phyloP scores from a whole-genome alignment of 2,797 vertebrate species.

The Oophaga sylvatica region DNA sequence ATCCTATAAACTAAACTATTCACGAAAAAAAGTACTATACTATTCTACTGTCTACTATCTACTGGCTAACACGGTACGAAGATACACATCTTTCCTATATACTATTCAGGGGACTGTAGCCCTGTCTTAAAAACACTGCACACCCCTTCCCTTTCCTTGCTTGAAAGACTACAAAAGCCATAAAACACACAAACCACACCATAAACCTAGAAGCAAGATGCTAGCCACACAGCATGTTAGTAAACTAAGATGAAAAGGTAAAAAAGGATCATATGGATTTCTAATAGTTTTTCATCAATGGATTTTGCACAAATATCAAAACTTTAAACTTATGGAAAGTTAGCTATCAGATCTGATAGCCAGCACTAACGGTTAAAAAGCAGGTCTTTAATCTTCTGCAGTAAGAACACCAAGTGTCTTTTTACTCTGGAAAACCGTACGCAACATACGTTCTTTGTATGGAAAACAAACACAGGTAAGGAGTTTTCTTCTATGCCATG shows the following conservation, averaged over 20 bases:
- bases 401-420: background rate
- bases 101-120: background rate
- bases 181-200: slow-evolving; percentile 25
- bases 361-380: background rate
- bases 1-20: background rate
- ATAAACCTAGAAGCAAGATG: background rate
- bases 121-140: background rate
- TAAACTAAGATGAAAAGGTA: background rate
- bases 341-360: background rate
- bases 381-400: background rate
- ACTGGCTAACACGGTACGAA: no score
- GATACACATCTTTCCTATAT: no score
- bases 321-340: background rate
- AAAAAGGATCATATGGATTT: slow-evolving; percentile 66
- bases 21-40: background rate
- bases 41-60: background rate
- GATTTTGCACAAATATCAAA: background rate
- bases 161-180: background rate
- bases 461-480: background rate
- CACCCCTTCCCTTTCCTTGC: background rate
- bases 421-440: background rate
- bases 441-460: background rate
- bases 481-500: background rate
- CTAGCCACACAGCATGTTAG: slow-evolving; percentile 43
- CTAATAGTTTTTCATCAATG: slow-evolving; percentile 64